Percentiles rank a stretch among this genome's conserved stretches.
These are phyloP conservation scores for Sturnus vulgaris DNA, from an alignment of 2,113 vertebrate genomes.

Conservation along the genomic window DNA sequence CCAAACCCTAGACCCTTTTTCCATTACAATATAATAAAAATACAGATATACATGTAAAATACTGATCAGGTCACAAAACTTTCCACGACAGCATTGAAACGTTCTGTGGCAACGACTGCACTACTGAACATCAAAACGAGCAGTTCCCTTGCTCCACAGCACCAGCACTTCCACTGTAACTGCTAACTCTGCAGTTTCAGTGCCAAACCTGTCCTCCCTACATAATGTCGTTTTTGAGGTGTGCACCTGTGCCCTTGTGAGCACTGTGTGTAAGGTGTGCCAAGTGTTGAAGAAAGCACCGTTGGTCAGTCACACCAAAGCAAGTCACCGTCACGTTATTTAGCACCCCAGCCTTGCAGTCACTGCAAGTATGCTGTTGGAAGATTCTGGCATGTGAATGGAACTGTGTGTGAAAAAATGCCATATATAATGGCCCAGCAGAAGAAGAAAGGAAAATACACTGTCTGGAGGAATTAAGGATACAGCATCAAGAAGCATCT, in stretches of 20 bases:
- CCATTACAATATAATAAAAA: conserved; percentile 18
- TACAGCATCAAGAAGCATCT: not conserved
- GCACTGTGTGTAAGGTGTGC: not conserved
- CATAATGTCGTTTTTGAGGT: fast-evolving
- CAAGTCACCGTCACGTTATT: not conserved
- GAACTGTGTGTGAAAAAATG: not conserved
- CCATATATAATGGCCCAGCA: not conserved
- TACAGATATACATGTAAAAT: conserved; percentile 42
- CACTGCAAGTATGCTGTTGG: not conserved
- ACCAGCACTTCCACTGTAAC: not conserved
- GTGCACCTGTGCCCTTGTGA: not conserved
- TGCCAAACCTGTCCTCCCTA: not conserved
- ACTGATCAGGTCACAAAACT: conserved; percentile 35
- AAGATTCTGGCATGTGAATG: not conserved
- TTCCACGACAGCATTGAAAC: conserved; percentile 9
- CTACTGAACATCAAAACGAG: not conserved
- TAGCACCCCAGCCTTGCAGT: not conserved
- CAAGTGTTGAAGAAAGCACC: not conserved
- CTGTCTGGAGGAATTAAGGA: not conserved
- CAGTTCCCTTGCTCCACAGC: not conserved
- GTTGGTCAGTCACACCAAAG: not conserved
- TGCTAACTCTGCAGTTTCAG: not conserved
- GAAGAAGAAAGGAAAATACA: not conserved
- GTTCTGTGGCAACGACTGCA: conserved; percentile 3
- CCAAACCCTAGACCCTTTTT: conserved; percentile 8